Conservation (phyloP, 2,888 invertebrate genomes). For the Caenorhabditis parvicauda region DNA sequence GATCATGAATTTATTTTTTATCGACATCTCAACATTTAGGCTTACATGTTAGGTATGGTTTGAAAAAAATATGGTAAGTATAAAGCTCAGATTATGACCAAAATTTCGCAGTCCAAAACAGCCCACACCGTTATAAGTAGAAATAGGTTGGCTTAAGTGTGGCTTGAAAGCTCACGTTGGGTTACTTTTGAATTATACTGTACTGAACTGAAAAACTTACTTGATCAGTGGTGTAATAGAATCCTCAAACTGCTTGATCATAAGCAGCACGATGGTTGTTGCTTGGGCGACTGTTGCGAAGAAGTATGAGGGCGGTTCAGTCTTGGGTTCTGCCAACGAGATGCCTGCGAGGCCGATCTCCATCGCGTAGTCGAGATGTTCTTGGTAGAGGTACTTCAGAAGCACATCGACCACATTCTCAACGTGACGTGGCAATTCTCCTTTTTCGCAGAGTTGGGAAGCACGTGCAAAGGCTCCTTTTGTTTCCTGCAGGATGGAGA, state of each 20-base stretch:
- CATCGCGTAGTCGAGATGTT: conserved; percentile 93
- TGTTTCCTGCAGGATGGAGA: conserved; percentile 80
- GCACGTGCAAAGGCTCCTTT: conserved; percentile 75
- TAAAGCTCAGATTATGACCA: too few relatives aligned
- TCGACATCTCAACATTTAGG: too few relatives aligned
- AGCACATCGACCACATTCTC: conserved; percentile 76
- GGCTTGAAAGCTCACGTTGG: too few relatives aligned
- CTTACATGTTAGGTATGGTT: too few relatives aligned
- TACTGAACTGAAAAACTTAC: conserved; percentile 71
- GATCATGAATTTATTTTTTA: too few relatives aligned
- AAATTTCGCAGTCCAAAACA: too few relatives aligned
- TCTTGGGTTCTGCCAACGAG: conserved; percentile 75
- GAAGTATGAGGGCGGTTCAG: conserved; percentile 84
- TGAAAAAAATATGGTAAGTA: too few relatives aligned
- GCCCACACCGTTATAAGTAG: too few relatives aligned
- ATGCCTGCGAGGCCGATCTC: conserved; percentile 80
- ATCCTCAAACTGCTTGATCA: conserved; percentile 89
- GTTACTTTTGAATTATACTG: too few relatives aligned
- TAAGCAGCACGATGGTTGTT: conserved; percentile 85
- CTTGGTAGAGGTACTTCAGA: conserved; percentile 79
- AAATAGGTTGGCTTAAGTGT: too few relatives aligned
- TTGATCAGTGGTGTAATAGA: conserved; percentile 82
- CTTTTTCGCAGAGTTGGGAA: conserved; percentile 74
- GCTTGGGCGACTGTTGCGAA: conserved; percentile 85
- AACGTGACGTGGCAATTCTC: conserved; percentile 75